Base-by-base conservation (phyloP, 2,888 invertebrate genomes). In the Priocnemis perturbator region DNA sequence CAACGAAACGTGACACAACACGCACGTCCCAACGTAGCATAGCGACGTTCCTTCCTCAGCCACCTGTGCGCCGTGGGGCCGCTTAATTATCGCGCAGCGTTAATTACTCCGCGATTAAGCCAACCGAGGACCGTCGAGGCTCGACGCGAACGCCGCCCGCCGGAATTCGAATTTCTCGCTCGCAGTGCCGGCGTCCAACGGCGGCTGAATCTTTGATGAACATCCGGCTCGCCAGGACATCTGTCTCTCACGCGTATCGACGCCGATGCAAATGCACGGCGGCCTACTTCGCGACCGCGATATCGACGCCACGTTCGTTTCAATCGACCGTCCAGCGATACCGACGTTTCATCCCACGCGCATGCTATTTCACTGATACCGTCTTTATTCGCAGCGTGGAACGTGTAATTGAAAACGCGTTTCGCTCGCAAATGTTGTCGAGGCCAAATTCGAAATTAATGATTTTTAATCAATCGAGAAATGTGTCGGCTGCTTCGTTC, bases 51-150 rank as follows among this genome's bases (percentile, higher is more conserved):
- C 65, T 60, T 60, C 59, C 67, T 44, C 59, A 69, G 66, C 69
- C 53, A 69, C 70, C 15, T 37, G 37, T 37, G 37, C 37, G 37
- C 37, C 37, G 37, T 9, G 37, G 37, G 37, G 37, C 37, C 37
- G 70, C 72, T 79, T 81, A 76, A 79, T 84, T 82, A 83, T 82
- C 73, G 67, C 69, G n/a, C 58, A 45, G 65, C 67, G 73, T 81
- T 82, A 81, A 81, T 82, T 80, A 82, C 60, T 59, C 59, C 64
- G 67, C 74, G 74, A 81, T 79, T 74, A 78, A 78, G 60, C 74
- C 57, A 66, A 58, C 71, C 77, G 69, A 59, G 60, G 20, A 62
- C 11, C 15, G 53, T 17, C 50, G 20, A 47, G 19, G 50, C 17
- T 47, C 17, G 47, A 3, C n/a, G 47, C 47, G 47, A 47, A 17